phyloP scores from a whole-genome alignment of 2,888 invertebrate genomes.

The Drosophila austrosaltans region DNA sequence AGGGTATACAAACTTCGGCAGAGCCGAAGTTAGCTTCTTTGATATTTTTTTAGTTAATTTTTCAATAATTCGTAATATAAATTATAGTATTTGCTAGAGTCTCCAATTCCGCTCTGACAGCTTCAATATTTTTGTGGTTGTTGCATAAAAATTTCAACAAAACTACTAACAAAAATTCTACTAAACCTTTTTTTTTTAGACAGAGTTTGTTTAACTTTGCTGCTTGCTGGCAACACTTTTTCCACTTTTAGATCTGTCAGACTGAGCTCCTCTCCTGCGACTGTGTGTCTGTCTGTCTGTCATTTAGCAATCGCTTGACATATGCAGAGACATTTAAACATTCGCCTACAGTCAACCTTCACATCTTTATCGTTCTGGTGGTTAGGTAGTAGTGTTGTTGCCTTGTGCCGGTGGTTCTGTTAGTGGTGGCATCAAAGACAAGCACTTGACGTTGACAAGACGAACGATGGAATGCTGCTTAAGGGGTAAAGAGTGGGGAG shows the following conservation, averaged over 20 bases:
- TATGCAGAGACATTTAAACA: slow-evolving; percentile 22
- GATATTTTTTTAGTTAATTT: too few species aligned
- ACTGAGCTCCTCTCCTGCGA: slow-evolving; percentile 1
- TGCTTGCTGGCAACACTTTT: neutral
- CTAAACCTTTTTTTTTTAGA: neutral
- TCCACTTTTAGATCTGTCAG: slow-evolving; percentile 34
- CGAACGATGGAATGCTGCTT: slow-evolving; percentile 29
- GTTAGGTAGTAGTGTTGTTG: neutral
- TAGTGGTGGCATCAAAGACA: slow-evolving; percentile 41
- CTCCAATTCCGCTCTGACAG: too few species aligned
- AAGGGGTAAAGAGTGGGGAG: neutral
- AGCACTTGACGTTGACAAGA: slow-evolving; percentile 56
- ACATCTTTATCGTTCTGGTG: slow-evolving; percentile 32
- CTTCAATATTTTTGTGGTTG: too few species aligned
- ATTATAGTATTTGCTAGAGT: too few species aligned
- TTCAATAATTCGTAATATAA: too few species aligned
- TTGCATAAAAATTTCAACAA: too few species aligned
- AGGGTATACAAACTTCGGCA: too few species aligned
- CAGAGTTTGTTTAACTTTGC: neutral
- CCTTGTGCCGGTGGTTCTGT: neutral
- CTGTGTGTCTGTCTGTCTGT: slow-evolving; percentile 42
- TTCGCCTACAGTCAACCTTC: slow-evolving; percentile 9
- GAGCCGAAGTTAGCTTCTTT: too few species aligned
- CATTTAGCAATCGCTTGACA: slow-evolving; percentile 62
- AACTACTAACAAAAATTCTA: too few species aligned